Conservation (phyloP, 1,140 invertebrate genomes). For the Drosophila elegans region DNA sequence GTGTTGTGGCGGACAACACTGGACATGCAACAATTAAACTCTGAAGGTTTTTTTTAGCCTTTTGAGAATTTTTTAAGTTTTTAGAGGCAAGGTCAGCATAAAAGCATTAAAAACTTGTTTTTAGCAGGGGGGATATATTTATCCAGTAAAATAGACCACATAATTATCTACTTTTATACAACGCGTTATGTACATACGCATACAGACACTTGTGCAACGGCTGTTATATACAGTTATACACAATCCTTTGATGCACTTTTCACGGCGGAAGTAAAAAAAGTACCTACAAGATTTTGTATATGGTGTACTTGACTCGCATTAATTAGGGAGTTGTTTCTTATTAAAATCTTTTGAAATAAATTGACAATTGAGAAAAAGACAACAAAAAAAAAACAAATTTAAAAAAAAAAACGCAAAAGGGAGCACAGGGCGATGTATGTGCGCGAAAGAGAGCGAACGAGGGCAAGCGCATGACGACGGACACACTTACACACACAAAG, state of each 20-base stretch:
- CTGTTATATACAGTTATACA: constrained; percentile 57
- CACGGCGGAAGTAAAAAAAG: constrained; percentile 10
- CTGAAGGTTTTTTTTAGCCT: constrained; percentile 27
- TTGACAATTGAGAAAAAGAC: constrained; percentile 21
- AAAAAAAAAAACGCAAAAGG: constrained; percentile 16
- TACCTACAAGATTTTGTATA: background rate
- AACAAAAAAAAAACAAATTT: background rate
- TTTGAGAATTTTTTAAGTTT: constrained; percentile 11
- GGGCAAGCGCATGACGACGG: constrained; percentile 75
- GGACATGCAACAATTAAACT: constrained; percentile 40
- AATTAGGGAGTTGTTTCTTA: constrained; percentile 1
- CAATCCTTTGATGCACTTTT: constrained; percentile 38
- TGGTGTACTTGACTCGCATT: background rate
- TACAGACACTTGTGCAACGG: constrained; percentile 16
- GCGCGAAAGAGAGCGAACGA: constrained; percentile 72
- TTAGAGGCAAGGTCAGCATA: constrained; percentile 20
- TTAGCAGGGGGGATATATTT: background rate
- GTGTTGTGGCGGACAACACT: background rate
- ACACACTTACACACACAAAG: constrained; percentile 30
- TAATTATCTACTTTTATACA: constrained; percentile 40
- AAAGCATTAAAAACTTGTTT: constrained; percentile 44
- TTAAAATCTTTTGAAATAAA: constrained; percentile 12
- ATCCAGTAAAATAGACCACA: background rate
- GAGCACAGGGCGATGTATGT: constrained; percentile 44
- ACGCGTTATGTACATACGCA: constrained; percentile 43